Evolutionary conservation across 2,888 invertebrate genomes (phyloP).

Genomic region (Anticlea derivata): DNA sequence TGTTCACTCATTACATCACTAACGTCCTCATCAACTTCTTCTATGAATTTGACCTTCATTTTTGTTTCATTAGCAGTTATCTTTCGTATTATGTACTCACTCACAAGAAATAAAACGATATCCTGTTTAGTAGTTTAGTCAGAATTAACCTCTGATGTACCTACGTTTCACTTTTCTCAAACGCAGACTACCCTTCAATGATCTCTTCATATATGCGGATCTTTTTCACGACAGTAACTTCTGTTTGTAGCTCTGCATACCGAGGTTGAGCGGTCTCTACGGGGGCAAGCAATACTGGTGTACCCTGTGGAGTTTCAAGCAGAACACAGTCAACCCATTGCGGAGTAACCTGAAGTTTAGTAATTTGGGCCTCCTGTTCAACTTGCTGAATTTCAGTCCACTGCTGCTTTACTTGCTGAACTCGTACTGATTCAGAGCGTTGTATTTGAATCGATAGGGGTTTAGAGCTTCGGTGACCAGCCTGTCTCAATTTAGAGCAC

Average conservation of each 20-base stretch:
- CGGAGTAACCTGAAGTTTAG: constrained; percentile 2
- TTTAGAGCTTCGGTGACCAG: background rate
- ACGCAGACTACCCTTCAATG: constrained; percentile 1
- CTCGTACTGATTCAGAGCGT: constrained; percentile 1
- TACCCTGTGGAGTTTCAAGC: constrained; percentile 7
- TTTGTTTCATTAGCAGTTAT: background rate
- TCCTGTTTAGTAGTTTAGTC: too few species aligned
- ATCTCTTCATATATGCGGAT: constrained; percentile 16
- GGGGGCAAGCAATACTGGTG: constrained; percentile 6
- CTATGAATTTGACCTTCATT: constrained; percentile 2
- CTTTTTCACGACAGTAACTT: constrained; percentile 12
- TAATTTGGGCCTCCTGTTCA: background rate
- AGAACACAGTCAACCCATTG: constrained; percentile 7
- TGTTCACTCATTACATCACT: constrained; percentile 2
- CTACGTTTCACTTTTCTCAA: background rate
- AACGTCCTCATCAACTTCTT: background rate
- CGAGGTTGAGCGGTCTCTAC: constrained; percentile 13
- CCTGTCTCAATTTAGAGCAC: constrained; percentile 1
- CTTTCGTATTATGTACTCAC: too few species aligned
- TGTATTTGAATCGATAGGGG: constrained; percentile 12
- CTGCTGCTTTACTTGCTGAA: constrained; percentile 3
- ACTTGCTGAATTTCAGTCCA: constrained; percentile 12
- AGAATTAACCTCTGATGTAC: too few species aligned
- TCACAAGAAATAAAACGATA: too few species aligned
- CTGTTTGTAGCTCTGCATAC: constrained; percentile 11